Conservation (phyloP, 1,140 invertebrate species). For the Whitmania pigra region DNA sequence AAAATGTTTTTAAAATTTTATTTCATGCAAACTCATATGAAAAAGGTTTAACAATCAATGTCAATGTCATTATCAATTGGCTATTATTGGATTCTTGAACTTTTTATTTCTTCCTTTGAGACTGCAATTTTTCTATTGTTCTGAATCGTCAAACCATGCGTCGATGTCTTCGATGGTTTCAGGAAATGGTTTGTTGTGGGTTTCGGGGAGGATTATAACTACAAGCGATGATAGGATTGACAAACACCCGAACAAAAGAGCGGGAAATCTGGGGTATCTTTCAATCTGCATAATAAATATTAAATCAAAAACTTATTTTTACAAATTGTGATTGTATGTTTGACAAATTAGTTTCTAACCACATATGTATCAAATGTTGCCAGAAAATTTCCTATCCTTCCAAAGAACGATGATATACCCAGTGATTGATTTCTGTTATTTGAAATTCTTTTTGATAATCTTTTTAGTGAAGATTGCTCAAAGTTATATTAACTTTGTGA, state of each 20-base stretch:
- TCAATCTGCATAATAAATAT: neutral
- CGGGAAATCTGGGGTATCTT: slow-evolving; percentile 3
- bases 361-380: slow-evolving; percentile 12
- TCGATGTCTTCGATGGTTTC: slow-evolving; percentile 31
- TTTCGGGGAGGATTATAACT: slow-evolving; percentile 30
- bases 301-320: neutral
- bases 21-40: too few species aligned
- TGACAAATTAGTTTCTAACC: neutral
- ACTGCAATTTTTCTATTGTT: too few species aligned
- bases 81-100: too few species aligned
- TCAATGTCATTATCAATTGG: too few species aligned
- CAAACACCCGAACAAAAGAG: slow-evolving; percentile 15
- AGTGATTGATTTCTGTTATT: neutral
- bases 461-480: too few species aligned
- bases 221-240: slow-evolving; percentile 26
- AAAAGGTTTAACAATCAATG: too few species aligned
- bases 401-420: neutral
- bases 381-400: slow-evolving; percentile 15
- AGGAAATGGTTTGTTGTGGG: slow-evolving; percentile 28
- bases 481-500: too few species aligned
- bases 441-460: too few species aligned
- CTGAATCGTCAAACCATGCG: neutral
- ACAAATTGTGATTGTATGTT: neutral
- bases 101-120: too few species aligned
- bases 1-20: too few species aligned